phyloP scores from a whole-genome alignment of 1,140 invertebrate species.

The Hypothenemus hampei region DNA sequence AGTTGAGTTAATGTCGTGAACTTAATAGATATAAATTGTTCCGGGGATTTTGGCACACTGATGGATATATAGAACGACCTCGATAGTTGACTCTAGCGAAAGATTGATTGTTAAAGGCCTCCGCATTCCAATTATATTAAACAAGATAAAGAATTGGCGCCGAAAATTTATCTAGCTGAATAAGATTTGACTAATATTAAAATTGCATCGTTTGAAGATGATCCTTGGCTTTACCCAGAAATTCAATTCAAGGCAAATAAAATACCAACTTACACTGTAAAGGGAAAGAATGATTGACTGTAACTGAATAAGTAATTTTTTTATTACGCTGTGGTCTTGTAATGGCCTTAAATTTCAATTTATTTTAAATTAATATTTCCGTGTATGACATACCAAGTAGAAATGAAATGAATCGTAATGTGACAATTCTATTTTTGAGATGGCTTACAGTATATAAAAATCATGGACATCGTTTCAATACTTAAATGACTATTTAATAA shows the following conservation, averaged over 20 bases:
- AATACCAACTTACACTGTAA: not conserved
- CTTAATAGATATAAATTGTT: constrained; percentile 41
- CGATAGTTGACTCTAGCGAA: constrained; percentile 4
- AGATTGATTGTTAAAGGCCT: constrained; percentile 12
- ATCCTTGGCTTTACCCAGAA: not conserved
- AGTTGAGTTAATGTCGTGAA: constrained; percentile 38
- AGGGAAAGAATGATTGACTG: not conserved
- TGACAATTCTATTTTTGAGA: too few species aligned
- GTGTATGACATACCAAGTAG: too few species aligned
- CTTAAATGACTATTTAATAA: too few species aligned
- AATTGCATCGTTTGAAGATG: not conserved
- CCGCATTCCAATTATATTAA: not conserved
- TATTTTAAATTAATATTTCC: too few species aligned
- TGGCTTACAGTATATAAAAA: too few species aligned
- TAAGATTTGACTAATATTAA: not conserved
- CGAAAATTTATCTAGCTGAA: not conserved
- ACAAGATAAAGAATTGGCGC: not conserved
- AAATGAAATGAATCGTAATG: too few species aligned
- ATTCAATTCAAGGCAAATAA: not conserved
- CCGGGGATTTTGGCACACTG: constrained; percentile 31
- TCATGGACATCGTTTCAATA: too few species aligned
- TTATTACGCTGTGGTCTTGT: not conserved
- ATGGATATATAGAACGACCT: constrained; percentile 21
- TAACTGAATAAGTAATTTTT: not conserved
- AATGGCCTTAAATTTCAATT: too few species aligned